A percentile compares a stretch with the other conserved stretches of the same genome.
Conservation (phyloP, 2,888 invertebrate species). For the Isotomurus palustris region DNA sequence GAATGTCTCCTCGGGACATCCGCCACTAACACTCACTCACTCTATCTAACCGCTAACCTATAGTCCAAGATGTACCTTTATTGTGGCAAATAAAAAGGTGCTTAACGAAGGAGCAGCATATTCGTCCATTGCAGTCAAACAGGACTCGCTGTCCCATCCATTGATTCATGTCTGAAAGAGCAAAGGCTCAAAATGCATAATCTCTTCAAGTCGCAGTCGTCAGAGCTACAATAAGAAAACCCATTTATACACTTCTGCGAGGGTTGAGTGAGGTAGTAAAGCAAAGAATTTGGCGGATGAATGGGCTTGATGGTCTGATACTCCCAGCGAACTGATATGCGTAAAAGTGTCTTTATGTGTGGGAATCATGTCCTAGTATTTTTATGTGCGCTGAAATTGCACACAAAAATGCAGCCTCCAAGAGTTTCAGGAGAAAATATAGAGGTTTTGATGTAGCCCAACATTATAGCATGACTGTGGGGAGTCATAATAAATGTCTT, state of each 20-base stretch:
- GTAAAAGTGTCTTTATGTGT: slow-evolving; percentile 7
- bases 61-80: too few species aligned
- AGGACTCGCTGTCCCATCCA: too few species aligned
- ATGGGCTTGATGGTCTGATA: slow-evolving; percentile 2
- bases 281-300: not conserved
- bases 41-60: too few species aligned
- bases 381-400: slow-evolving; percentile 9
- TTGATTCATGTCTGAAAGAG: too few species aligned
- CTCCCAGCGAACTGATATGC: not conserved
- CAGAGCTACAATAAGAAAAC: not conserved
- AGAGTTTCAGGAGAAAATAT: slow-evolving; percentile 3
- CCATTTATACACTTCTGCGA: slow-evolving; percentile 4
- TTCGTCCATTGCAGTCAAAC: too few species aligned
- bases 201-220: too few species aligned
- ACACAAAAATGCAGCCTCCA: slow-evolving; percentile 3
- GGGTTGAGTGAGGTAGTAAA: slow-evolving; percentile 4
- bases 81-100: too few species aligned
- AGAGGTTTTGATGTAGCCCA: slow-evolving; percentile 2
- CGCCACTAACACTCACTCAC: too few species aligned
- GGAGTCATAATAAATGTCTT: slow-evolving; percentile 10
- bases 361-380: slow-evolving; percentile 10
- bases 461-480: slow-evolving; percentile 11
- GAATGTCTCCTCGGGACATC: too few species aligned
- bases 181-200: too few species aligned
- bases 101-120: too few species aligned